phyloP scores from a whole-genome alignment of 2,888 invertebrate genomes.

The Sipha maydis region DNA sequence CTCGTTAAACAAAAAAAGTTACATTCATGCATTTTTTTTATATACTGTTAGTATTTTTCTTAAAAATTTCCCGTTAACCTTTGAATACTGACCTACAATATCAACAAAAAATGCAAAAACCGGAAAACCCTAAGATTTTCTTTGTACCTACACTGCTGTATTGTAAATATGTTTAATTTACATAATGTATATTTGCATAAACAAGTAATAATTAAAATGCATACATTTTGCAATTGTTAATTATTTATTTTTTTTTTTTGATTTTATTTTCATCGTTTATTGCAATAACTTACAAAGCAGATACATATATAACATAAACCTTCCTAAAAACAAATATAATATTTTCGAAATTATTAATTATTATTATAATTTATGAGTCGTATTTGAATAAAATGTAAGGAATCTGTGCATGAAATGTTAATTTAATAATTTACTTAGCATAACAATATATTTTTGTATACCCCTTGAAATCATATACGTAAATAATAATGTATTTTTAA shows the following conservation, averaged over 20 bases:
- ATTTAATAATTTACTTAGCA: neutral
- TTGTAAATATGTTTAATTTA: conserved; percentile 21
- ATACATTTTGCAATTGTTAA: conserved; percentile 22
- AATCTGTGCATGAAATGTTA: neutral
- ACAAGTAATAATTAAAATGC: conserved; percentile 13
- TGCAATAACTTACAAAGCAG: neutral
- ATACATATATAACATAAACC: neutral
- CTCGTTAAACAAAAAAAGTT: conserved; percentile 52
- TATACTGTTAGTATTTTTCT: conserved; percentile 7
- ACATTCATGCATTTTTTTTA: conserved; percentile 30
- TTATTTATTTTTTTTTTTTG: neutral
- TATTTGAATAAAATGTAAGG: neutral
- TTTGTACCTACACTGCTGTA: neutral
- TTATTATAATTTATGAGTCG: neutral
- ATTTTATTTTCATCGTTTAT: neutral
- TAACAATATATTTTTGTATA: neutral
- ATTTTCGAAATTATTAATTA: neutral
- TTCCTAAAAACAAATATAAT: neutral
- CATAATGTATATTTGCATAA: conserved; percentile 35
- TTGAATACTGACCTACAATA: neutral
- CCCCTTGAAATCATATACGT: neutral
- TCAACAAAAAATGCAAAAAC: conserved; percentile 7
- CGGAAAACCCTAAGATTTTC: neutral
- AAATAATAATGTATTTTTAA: neutral
- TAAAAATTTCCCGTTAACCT: neutral